Evolutionary conservation across 1,140 invertebrate species (phyloP).

Genomic region (Bombyx mori): DNA sequence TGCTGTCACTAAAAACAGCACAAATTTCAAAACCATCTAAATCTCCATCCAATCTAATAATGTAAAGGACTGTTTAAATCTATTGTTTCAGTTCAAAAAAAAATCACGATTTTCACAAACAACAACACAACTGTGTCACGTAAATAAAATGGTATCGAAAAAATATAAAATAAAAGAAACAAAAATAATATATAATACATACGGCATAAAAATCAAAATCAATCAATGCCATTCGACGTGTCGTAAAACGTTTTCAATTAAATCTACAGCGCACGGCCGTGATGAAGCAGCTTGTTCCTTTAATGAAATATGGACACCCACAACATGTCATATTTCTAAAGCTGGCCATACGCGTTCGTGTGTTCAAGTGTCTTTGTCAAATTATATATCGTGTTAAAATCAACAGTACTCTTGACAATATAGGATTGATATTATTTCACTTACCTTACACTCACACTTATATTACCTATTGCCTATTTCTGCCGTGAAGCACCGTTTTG

Average conservation of each 20-base stretch:
- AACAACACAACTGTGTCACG: background rate
- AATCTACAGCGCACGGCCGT: constrained; percentile 32
- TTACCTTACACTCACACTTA: no score
- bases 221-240: constrained; percentile 39
- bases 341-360: constrained; percentile 6
- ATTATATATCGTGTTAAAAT: no score
- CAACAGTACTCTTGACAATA: no score
- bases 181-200: background rate
- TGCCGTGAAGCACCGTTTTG: no score
- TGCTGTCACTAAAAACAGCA: no score
- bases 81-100: no score
- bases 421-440: no score
- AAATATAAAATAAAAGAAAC: background rate
- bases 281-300: constrained; percentile 48
- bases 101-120: background rate
- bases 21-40: no score
- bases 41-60: no score
- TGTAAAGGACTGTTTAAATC: no score
- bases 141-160: background rate
- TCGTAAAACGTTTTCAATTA: constrained; percentile 51
- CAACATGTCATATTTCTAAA: constrained; percentile 16
- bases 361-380: no score
- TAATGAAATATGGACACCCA: constrained; percentile 49
- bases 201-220: constrained; percentile 24
- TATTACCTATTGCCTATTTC: no score